Evolutionary conservation across 2,888 invertebrate genomes (phyloP), one percentile per base, ranked within the genome.

Genomic region (Lypha dubia): DNA sequence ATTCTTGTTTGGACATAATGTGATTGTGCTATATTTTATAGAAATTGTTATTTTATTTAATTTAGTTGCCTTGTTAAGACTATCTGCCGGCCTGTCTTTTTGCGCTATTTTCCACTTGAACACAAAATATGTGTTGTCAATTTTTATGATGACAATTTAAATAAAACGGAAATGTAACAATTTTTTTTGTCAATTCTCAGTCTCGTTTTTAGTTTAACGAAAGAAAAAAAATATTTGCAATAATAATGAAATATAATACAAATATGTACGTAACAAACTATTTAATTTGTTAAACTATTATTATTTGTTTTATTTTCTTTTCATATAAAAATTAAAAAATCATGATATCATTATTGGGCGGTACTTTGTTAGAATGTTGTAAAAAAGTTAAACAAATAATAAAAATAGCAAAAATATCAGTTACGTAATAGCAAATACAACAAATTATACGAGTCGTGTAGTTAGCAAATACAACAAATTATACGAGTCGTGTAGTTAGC

Each of bases 91-190:
- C 46, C 44, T 17, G 9, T 8, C 4, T 28, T 28, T 71, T 58
- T 60, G 73, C n/a, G 8, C 46, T 17, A 60, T 60, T 62, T 74
- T 62, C 24, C 60, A 53, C 44, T 65, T 65, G 51, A 63, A 65
- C 15, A 4, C 11, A 20, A 32, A 41, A 58, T 58, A 22, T 56
- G 56, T 17, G 56, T 17, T 24, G 38, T 22, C 20, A 51, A 74
- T 24, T 46, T 65, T 53, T 28, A 8, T n/a, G 15, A 58, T 44
- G 28, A 22, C 49, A 51, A 80, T 56, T 56, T 65, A 76, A 70
- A 67, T 63, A 51, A 62, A 77, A 83, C 77, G 83, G 83, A 83
- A 62, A 62, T 77, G 73, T 73, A 60, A 62, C 71, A 83, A 77
- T 83, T 83, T 46, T 67, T 77, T 68, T 73, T 73, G 77, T 24